Conservation (phyloP, 2,797 vertebrate species). For the Sebastes reedi region DNA sequence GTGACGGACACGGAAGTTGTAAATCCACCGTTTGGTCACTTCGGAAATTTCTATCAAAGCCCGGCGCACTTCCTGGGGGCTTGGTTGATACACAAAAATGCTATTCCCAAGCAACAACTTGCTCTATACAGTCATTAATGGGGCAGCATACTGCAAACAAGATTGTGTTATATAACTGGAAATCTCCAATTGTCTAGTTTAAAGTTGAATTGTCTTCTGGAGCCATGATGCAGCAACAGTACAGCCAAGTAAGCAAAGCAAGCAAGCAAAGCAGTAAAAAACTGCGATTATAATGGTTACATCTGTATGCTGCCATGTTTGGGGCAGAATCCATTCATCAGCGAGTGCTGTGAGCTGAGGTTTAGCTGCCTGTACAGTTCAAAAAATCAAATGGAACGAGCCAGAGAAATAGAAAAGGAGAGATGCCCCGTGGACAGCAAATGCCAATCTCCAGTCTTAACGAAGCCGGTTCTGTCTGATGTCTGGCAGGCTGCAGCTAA, state of each 20-base stretch:
- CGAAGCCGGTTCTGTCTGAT: conserved; percentile 55
- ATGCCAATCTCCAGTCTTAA: conserved; percentile 58
- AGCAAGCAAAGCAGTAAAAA: background rate
- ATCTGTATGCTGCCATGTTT: conserved; percentile 34
- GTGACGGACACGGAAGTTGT: no score
- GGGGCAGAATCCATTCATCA: conserved; percentile 39
- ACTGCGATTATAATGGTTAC: conserved; percentile 17
- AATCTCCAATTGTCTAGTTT: background rate
- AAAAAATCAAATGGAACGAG: conserved; percentile 35
- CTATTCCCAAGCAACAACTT: background rate
- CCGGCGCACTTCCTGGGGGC: no score
- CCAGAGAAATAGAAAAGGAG: conserved; percentile 12
- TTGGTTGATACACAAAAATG: background rate
- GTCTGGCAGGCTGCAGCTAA: conserved; percentile 57
- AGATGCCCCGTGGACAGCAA: conserved; percentile 39
- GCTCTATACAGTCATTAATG: background rate
- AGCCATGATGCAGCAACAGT: background rate
- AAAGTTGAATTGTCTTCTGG: background rate
- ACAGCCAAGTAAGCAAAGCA: background rate
- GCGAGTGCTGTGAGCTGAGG: background rate
- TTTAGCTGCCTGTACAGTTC: conserved; percentile 11
- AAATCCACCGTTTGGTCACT: no score
- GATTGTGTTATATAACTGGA: background rate
- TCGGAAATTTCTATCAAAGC: no score
- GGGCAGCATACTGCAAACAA: background rate